These are phyloP conservation scores for Coecobrya sp. DNA, from an alignment of 2,888 invertebrate genomes.

Conservation along the genomic window DNA sequence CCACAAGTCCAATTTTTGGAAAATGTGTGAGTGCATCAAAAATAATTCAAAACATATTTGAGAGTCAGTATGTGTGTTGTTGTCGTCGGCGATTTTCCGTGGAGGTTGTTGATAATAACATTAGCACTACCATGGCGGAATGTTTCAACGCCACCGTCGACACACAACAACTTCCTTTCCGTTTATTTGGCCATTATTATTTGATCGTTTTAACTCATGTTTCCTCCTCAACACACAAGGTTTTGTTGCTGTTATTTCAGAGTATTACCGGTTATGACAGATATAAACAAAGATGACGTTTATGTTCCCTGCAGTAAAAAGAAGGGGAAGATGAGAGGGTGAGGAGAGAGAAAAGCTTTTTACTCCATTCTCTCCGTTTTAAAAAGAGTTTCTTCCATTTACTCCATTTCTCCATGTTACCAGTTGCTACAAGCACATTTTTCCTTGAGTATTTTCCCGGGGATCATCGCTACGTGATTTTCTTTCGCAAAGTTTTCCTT, in stretches of 20 bases:
- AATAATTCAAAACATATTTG: slow-evolving; percentile 13
- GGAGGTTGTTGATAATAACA: not conserved
- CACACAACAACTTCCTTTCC: slow-evolving; percentile 58
- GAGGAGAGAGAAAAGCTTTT: not conserved
- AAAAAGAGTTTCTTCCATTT: not conserved
- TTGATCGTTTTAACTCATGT: not conserved
- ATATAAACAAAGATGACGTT: slow-evolving; percentile 69
- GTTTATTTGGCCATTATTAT: slow-evolving; percentile 48
- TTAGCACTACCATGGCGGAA: slow-evolving; percentile 23
- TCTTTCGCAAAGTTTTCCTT: not conserved
- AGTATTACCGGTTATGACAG: slow-evolving; percentile 54
- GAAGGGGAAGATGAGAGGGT: not conserved
- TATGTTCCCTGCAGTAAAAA: slow-evolving; percentile 32
- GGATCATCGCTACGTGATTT: slow-evolving; percentile 22
- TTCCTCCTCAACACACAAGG: not conserved
- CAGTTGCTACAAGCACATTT: slow-evolving; percentile 1
- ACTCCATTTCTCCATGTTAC: not conserved
- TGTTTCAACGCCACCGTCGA: not conserved
- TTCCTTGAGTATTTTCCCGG: not conserved
- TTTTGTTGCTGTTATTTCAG: slow-evolving; percentile 59
- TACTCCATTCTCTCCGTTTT: not conserved
- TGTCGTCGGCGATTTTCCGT: not conserved
- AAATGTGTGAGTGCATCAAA: slow-evolving; percentile 8
- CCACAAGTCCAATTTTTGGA: not conserved
- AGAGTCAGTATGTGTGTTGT: not conserved